Percentiles rank a stretch among this genome's conserved stretches.
These are phyloP conservation scores for Nycticryphes semicollaris DNA, from an alignment of 2,113 vertebrate species.

Conservation along the genomic window DNA sequence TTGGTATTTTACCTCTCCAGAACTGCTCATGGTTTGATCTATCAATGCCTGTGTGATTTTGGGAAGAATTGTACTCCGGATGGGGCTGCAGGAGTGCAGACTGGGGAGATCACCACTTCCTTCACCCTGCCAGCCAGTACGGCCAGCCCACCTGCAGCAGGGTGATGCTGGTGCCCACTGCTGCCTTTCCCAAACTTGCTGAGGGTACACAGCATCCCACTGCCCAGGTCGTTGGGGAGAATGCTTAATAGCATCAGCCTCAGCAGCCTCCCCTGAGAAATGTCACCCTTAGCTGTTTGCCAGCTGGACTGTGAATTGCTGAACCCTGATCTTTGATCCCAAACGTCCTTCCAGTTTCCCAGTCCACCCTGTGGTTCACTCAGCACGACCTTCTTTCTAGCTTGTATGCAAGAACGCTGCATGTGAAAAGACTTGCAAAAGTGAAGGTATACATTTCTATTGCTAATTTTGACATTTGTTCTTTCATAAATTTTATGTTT, in stretches of 20 bases:
- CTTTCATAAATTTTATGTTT: background rate
- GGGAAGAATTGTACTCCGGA: accelerated
- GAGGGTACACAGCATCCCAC: too few relatives aligned
- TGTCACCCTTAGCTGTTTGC: background rate
- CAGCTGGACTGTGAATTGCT: background rate
- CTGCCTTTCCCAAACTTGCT: background rate
- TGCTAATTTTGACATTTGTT: background rate
- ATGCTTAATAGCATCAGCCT: accelerated
- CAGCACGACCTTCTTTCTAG: background rate
- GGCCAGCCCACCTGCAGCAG: accelerated
- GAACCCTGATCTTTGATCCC: background rate
- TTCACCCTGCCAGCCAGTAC: background rate
- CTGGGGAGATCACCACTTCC: accelerated
- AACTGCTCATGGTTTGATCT: background rate
- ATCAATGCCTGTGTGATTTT: background rate
- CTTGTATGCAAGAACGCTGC: background rate
- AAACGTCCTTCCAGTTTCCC: background rate
- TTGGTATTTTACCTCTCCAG: background rate
- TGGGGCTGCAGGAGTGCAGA: background rate
- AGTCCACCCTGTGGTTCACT: background rate
- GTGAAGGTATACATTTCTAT: background rate
- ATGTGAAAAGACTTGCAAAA: background rate
- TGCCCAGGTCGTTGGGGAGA: background rate
- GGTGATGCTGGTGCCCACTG: accelerated
- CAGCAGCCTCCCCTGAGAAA: background rate